phyloP scores from a whole-genome alignment of 2,888 invertebrate genomes.

The Agapostemon virescens region DNA sequence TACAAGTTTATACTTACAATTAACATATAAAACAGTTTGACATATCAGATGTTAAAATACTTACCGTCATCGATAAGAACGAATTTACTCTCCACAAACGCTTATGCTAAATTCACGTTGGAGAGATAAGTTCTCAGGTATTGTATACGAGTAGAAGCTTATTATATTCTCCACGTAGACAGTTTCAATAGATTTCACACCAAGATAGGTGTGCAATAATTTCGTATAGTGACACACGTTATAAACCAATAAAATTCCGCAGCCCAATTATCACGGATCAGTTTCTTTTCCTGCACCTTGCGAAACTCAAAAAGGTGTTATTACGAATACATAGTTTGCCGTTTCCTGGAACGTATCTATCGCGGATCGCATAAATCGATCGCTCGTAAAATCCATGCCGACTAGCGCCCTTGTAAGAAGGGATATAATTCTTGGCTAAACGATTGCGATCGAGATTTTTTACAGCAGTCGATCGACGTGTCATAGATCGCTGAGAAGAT shows the following conservation, averaged over 20 bases:
- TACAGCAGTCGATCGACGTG: slow-evolving; percentile 38
- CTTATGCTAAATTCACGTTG: too few relatives aligned
- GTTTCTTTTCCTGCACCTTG: neutral
- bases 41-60: neutral
- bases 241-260: neutral
- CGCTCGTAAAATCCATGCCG: slow-evolving; percentile 38
- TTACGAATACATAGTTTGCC: neutral
- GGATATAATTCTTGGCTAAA: slow-evolving; percentile 36
- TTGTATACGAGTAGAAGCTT: neutral
- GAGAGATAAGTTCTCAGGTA: neutral
- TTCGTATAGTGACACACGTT: neutral
- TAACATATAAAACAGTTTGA: neutral
- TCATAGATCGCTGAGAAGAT: slow-evolving; percentile 35
- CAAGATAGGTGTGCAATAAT: neutral
- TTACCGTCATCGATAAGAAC: neutral
- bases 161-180: too few relatives aligned
- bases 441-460: slow-evolving; percentile 39
- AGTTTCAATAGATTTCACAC: too few relatives aligned
- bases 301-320: neutral
- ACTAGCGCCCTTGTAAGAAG: slow-evolving; percentile 22
- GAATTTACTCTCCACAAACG: too few relatives aligned
- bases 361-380: slow-evolving; percentile 49
- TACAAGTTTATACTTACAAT: too few relatives aligned
- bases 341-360: slow-evolving; percentile 15
- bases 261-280: neutral